A percentile compares a stretch with the other conserved stretches of the same genome.
These are phyloP conservation scores for Channa striata DNA, from an alignment of 2,797 vertebrate genomes.

Conservation along the genomic window DNA sequence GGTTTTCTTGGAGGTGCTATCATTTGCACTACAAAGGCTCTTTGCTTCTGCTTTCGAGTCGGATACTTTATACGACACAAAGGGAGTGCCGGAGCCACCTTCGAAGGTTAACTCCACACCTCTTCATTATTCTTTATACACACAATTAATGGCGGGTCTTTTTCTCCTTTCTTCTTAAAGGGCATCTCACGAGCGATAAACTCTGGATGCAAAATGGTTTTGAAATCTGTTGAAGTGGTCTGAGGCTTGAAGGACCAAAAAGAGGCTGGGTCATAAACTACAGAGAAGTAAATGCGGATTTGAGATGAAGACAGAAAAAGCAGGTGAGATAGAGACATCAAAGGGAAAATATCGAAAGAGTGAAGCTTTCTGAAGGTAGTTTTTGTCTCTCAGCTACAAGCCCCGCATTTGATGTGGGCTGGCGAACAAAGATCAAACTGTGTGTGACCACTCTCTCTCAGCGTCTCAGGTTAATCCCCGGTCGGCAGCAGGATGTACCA, in stretches of 20 bases:
- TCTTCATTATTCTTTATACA: conserved; percentile 72
- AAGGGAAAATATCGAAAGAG: conserved; percentile 30
- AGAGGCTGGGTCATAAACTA: conserved; percentile 60
- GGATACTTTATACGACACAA: conserved; percentile 49
- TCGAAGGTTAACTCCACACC: conserved; percentile 61
- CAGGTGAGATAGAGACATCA: conserved; percentile 46
- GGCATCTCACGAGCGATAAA: conserved; percentile 76
- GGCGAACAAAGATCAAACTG: conserved; percentile 12
- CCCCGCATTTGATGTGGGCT: conserved; percentile 25
- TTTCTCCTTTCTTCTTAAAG: conserved; percentile 66
- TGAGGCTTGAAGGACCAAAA: conserved; percentile 55
- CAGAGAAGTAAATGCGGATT: conserved; percentile 58
- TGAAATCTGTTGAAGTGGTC: conserved; percentile 70
- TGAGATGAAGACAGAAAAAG: conserved; percentile 41
- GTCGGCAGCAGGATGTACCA: conserved; percentile 1
- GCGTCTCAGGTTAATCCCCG: conserved; percentile 1
- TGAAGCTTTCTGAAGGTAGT: conserved; percentile 12
- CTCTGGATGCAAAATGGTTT: conserved; percentile 66
- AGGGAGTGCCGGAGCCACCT: conserved; percentile 47
- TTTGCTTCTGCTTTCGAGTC: conserved; percentile 48
- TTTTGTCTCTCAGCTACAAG: conserved; percentile 32
- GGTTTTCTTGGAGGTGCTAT: conserved; percentile 15
- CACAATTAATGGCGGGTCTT: conserved; percentile 69
- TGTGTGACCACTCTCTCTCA: conserved; percentile 14
- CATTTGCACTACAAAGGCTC: conserved; percentile 62